phyloP scores from a whole-genome alignment of 2,888 invertebrate species.

The Plebejus argus region DNA sequence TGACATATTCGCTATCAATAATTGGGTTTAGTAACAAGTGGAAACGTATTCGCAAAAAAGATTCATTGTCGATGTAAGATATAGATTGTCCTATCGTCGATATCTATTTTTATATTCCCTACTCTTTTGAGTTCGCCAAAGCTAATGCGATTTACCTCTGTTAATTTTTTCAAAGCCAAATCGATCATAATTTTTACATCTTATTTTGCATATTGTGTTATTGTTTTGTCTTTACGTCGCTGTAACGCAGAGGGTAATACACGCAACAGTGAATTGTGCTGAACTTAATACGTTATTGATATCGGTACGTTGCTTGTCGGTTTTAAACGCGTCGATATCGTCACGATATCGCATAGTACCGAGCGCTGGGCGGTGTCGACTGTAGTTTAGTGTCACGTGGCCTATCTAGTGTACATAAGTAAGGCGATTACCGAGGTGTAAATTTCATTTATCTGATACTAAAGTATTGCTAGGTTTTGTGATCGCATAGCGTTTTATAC shows the following conservation, averaged over 20 bases:
- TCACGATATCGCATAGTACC: constrained; percentile 21
- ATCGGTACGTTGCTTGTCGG: constrained; percentile 1
- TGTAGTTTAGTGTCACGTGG: constrained; percentile 62
- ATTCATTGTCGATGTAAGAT: not conserved
- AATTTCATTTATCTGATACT: constrained; percentile 69
- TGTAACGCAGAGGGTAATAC: constrained; percentile 11
- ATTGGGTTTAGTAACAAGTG: not conserved
- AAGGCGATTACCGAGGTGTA: constrained; percentile 73
- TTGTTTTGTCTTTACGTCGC: not conserved
- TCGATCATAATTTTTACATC: not conserved
- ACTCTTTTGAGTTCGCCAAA: constrained; percentile 9
- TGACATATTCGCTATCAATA: not conserved
- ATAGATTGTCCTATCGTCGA: not conserved
- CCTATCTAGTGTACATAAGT: constrained; percentile 76
- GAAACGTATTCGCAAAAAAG: not conserved
- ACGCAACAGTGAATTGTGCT: constrained; percentile 5
- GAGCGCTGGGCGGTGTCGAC: constrained; percentile 38
- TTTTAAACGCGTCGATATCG: constrained; percentile 2
- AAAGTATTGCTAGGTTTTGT: constrained; percentile 70
- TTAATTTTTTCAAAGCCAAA: not conserved
- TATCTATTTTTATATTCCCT: not conserved
- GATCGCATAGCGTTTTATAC: constrained; percentile 77
- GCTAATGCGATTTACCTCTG: not conserved
- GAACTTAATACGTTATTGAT: not conserved
- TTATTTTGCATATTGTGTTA: not conserved